Base-by-base conservation (phyloP, 1,140 invertebrate genomes). In the Drosophila suzukii region DNA sequence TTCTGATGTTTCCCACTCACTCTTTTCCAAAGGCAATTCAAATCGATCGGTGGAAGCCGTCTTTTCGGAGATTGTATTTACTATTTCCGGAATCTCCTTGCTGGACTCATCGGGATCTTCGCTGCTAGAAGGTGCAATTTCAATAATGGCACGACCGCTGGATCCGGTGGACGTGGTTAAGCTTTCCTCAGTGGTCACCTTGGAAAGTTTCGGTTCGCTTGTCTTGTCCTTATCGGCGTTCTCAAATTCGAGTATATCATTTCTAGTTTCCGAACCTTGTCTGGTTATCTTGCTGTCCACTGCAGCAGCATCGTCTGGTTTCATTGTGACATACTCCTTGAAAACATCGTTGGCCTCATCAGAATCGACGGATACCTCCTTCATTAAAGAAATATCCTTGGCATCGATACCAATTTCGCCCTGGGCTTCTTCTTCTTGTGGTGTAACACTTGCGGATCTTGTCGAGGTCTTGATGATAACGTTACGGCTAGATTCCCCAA, bases 401-500 rank as follows among this genome's bases (percentile, higher is more conserved):
- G 90, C 86, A 30, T 91, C 83, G 41, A 91, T 78, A 17, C 56
- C 71, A 32, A 83, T 54, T 5, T 62, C 72, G 6, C 50, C 61
- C 6, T 63, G 63, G 6, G 72, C 54, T 38, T 89, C 74, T 34
- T 91, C 85, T 2, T 91, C 90, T 43, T 81, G 74, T 0, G 89
- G 81, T 3, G 80, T 84, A 7, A 58, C 41, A 30, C 73, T 70
- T 3, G 90, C 81, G 10, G 90, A 89, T 20, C 82, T 81, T 15
- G 75, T 71, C 24, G 80, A 68, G 6, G 91, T 90, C 50, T 92
- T 92, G 12, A 50, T 90, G 17, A 92, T 92, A 3, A 92, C 78
- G 78, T 92, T 91, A 0, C 76, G 78, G 47, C 91, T 92, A 0
- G 92, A 92, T 61, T 92, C 92, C 0, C 92, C 92, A 34, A 92